phyloP scores from a whole-genome alignment of 1,140 invertebrate genomes.

The Alviniconcha marisindica region DNA sequence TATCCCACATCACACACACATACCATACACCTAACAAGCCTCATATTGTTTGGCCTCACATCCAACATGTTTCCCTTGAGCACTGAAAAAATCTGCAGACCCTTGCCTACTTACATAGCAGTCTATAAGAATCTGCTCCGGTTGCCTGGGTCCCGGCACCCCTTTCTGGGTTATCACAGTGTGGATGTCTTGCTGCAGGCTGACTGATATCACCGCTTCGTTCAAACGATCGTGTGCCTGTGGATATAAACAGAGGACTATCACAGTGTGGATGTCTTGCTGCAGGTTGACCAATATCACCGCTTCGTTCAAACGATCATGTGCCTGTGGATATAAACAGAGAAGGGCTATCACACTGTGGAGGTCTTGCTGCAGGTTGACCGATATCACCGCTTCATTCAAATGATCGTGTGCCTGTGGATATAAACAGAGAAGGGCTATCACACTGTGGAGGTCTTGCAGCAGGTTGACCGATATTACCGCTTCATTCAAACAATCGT shows the following conservation, averaged over 20 bases:
- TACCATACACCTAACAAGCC: too few species aligned
- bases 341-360: too few species aligned
- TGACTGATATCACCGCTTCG: slow-evolving; percentile 83
- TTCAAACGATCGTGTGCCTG: slow-evolving; percentile 84
- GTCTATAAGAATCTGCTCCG: slow-evolving; percentile 92
- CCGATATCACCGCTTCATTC: too few species aligned
- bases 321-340: slow-evolving; percentile 47
- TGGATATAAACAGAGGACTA: slow-evolving; percentile 40
- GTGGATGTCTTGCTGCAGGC: slow-evolving; percentile 85
- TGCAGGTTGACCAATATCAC: too few species aligned
- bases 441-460: slow-evolving; percentile 84
- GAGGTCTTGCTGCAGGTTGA: too few species aligned
- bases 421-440: slow-evolving; percentile 75
- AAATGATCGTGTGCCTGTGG: too few species aligned
- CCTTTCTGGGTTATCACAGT: slow-evolving; percentile 81
- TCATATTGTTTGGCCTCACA: too few species aligned
- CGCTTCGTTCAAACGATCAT: too few species aligned
- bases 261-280: too few species aligned
- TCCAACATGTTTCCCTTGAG: too few species aligned
- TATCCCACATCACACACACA: too few species aligned
- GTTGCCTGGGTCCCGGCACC: slow-evolving; percentile 78
- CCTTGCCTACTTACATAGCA: slow-evolving; percentile 86
- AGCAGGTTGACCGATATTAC: slow-evolving; percentile 84
- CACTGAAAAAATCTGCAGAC: too few species aligned
- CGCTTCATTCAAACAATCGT: slow-evolving; percentile 83